phyloP scores from a whole-genome alignment of 2,113 vertebrate genomes.

The Neopipo cinnamomea region DNA sequence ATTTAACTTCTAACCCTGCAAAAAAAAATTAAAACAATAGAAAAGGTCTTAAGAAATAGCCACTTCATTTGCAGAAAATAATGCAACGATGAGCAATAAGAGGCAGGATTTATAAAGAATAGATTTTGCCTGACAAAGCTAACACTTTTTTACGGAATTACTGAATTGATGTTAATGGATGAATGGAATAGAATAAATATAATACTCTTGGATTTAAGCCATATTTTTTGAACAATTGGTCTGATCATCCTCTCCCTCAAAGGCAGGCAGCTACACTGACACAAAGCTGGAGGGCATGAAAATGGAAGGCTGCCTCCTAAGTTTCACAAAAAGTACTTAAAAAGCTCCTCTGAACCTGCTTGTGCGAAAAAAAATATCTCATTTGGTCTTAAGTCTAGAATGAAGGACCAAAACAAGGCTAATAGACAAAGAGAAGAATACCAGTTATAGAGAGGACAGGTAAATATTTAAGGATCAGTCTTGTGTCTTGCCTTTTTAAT shows the following conservation, averaged over 20 bases:
- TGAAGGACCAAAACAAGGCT: background rate
- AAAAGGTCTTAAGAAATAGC: background rate
- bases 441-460: background rate
- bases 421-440: background rate
- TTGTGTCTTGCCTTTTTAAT: background rate
- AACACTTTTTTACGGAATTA: background rate
- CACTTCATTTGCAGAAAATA: slow-evolving; percentile 1
- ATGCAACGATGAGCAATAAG: background rate
- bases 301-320: background rate
- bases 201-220: background rate
- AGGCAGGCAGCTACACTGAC: background rate
- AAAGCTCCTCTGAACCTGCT: background rate
- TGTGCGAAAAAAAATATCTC: background rate
- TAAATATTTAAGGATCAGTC: background rate
- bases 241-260: background rate
- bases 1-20: background rate
- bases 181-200: background rate
- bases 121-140: background rate
- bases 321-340: background rate
- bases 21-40: background rate
- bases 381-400: background rate
- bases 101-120: background rate
- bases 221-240: background rate
- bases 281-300: background rate
- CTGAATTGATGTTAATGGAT: slow-evolving; percentile 1